These are phyloP conservation scores for Phoxinus dragarum DNA, from an alignment of 2,797 vertebrate species.

Conservation along the genomic window DNA sequence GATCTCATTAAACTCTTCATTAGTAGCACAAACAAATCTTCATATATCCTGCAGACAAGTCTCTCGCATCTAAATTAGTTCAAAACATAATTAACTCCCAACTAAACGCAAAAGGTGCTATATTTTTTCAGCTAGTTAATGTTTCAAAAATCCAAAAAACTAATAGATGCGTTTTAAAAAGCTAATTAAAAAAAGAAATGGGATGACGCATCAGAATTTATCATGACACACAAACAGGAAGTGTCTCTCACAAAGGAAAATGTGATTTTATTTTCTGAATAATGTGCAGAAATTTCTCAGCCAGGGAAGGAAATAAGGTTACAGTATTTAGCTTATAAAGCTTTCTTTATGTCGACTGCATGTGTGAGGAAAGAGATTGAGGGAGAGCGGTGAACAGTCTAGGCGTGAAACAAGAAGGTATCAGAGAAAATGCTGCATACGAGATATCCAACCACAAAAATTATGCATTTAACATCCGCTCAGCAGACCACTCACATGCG, in stretches of 20 bases:
- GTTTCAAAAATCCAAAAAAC: too few relatives aligned
- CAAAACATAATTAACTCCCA: not conserved
- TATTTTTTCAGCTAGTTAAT: not conserved
- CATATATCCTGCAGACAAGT: not conserved
- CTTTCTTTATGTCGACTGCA: not conserved
- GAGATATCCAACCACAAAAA: not conserved
- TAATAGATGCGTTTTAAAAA: not conserved
- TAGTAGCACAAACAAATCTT: not conserved
- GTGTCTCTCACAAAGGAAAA: not conserved
- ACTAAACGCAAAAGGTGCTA: not conserved
- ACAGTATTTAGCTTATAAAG: constrained; percentile 1
- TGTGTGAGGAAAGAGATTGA: constrained; percentile 19
- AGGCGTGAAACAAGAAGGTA: not conserved
- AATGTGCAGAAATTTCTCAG: constrained; percentile 6
- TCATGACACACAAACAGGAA: not conserved
- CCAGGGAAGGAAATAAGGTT: constrained; percentile 21
- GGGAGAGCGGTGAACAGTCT: not conserved
- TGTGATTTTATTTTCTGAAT: not conserved
- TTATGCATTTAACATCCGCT: constrained; percentile 11
- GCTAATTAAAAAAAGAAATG: not conserved
- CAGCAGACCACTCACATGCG: not conserved
- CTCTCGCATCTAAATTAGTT: not conserved
- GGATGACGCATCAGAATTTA: not conserved
- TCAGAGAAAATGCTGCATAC: not conserved
- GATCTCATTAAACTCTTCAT: not conserved